These are phyloP conservation scores for Papilio aristodemus DNA, from an alignment of 1,140 invertebrate species.

Conservation along the genomic window DNA sequence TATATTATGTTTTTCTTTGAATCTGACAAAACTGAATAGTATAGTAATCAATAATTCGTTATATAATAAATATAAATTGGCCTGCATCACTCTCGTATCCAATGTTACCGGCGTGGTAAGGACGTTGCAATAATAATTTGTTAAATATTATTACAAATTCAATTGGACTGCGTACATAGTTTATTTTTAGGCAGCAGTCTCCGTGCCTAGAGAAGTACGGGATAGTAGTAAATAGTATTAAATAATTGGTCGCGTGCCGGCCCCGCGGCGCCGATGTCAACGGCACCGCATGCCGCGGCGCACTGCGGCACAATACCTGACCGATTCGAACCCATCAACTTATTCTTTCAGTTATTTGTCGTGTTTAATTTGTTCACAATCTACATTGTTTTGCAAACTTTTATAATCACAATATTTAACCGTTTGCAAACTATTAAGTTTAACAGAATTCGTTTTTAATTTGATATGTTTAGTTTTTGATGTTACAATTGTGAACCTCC, in stretches of 20 bases:
- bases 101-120: neutral
- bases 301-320: slow-evolving; percentile 57
- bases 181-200: too few species aligned
- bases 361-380: neutral
- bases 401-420: neutral
- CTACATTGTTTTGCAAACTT: neutral
- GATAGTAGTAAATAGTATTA: slow-evolving; percentile 48
- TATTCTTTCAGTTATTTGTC: slow-evolving; percentile 25
- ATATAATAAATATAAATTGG: too few species aligned
- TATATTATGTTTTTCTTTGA: too few species aligned
- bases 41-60: too few species aligned
- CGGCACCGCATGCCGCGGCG: slow-evolving; percentile 54
- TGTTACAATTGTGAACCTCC: too few species aligned
- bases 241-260: slow-evolving; percentile 64
- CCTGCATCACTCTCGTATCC: too few species aligned
- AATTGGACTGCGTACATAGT: neutral
- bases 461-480: neutral
- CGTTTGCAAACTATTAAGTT: neutral
- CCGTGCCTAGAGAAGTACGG: slow-evolving; percentile 43
- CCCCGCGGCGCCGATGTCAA: slow-evolving; percentile 59
- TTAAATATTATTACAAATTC: neutral
- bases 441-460: neutral
- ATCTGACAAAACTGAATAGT: too few species aligned
- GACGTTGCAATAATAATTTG: neutral
- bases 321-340: slow-evolving; percentile 33